Conservation (phyloP, 2,888 invertebrate genomes). For the Thysanoteuthis rhombus region DNA sequence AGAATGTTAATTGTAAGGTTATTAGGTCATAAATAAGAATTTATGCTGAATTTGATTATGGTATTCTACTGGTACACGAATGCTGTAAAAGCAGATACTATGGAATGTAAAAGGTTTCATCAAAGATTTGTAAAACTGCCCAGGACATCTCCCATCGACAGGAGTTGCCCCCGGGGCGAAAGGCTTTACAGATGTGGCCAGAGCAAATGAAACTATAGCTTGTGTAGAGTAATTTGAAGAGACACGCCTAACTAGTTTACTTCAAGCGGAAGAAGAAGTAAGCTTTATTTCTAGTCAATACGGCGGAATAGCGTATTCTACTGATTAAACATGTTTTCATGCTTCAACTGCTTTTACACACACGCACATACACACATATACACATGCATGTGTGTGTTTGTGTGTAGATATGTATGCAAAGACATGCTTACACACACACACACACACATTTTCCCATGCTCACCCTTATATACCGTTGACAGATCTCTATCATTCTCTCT, state of each 20-base stretch:
- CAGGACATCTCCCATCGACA: no score
- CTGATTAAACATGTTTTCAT: background rate
- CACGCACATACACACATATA: background rate
- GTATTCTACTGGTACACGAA: no score
- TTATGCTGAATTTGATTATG: no score
- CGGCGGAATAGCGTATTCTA: background rate
- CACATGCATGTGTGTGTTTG: background rate
- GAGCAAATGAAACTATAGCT: background rate
- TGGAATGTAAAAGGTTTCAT: no score
- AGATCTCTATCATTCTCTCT: no score
- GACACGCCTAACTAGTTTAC: background rate
- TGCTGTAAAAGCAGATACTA: no score
- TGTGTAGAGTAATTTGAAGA: background rate
- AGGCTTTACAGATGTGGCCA: background rate
- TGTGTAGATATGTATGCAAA: background rate
- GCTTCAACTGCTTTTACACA: background rate
- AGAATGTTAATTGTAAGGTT: no score
- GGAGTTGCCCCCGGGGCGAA: background rate
- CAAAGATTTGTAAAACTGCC: no score
- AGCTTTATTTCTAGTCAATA: background rate
- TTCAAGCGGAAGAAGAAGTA: background rate
- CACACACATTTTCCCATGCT: background rate
- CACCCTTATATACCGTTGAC: no score
- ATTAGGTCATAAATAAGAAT: no score
- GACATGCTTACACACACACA: background rate